Evolutionary conservation across 2,797 vertebrate genomes (phyloP), one percentile per base, ranked within the genome.

Genomic region (Leuciscus waleckii): DNA sequence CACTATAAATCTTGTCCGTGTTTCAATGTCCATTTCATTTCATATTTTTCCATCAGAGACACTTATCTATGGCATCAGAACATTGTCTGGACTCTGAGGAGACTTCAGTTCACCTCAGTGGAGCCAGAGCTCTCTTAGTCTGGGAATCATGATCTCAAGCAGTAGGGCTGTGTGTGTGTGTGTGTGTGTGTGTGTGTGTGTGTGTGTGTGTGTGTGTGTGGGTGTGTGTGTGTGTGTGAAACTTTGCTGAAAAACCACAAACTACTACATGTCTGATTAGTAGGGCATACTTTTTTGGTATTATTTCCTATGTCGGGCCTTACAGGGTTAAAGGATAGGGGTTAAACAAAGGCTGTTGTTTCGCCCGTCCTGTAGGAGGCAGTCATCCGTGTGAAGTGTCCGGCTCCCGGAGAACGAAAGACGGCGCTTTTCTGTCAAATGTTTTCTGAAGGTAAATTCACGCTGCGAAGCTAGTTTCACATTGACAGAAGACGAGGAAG

Each of bases 301-400:
- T 63, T 14, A 61, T 13, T 61, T 58, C 4, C 13, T 41, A 10
- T 26, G n/a, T 14, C 11, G 14, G 11, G n/a, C 26, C 26, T 63
- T 29, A 29, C 13, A 11, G 3, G 56, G 23, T 58, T 46, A 49
- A 49, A 14, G 43, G 13, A 46, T 46, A 46, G 13, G 4, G 56
- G 9, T 61, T 61, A 61, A 61, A 61, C n/a, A 16, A 65, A 32
- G 32, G 54, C 35, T 7, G 17, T 32, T 76, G 37, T 17, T 70
- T 87, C 86, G 68, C 88, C 88, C 63, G 65, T 81, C 58, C 88
- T 85, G 86, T 76, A 90, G 90, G 84, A 65, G 90, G 90, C 90
- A 80, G 83, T 89, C 79, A 49, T 81, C 21, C 19, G 23, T 23
- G 51, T n/a, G 41, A 10, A 51, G 63, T 73, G 32, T 43, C 5